Percentiles rank a stretch among this genome's conserved stretches.
Conservation (phyloP, 37 sponge, comb jelly and placozoan species). For the Aplysina aerophoba region DNA sequence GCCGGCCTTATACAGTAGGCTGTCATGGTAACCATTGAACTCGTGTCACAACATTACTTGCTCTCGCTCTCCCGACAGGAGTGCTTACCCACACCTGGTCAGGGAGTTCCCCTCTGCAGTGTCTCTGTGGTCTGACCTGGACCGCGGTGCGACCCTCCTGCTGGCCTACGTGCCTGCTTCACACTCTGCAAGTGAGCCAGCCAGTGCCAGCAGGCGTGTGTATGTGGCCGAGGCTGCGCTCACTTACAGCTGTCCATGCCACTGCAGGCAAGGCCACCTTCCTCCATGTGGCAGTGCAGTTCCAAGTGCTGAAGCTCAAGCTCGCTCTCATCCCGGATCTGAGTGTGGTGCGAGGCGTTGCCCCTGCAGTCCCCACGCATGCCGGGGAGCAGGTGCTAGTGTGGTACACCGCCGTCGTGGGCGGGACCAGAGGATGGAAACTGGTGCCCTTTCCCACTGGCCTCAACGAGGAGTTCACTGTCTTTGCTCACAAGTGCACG, state of each 20-base stretch:
- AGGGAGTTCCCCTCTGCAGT: background rate
- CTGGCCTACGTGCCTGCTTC: too few species aligned
- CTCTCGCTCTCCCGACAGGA: background rate
- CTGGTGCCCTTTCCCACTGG: background rate
- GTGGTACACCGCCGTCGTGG: background rate
- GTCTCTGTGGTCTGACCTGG: background rate
- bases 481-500: background rate
- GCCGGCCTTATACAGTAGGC: background rate
- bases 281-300: background rate
- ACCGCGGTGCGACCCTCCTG: too few species aligned
- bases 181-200: too few species aligned
- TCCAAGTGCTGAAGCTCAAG: background rate
- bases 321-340: background rate
- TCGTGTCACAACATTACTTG: background rate
- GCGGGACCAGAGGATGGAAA: slow-evolving; percentile 7
- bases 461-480: background rate
- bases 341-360: background rate
- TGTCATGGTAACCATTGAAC: background rate
- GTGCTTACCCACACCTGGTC: background rate
- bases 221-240: background rate
- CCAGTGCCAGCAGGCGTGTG: too few species aligned
- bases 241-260: background rate
- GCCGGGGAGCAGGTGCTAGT: background rate
- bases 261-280: background rate
- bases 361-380: background rate